Evolutionary conservation across 1,140 invertebrate genomes (phyloP).

Genomic region (Drosophila bifasciata): DNA sequence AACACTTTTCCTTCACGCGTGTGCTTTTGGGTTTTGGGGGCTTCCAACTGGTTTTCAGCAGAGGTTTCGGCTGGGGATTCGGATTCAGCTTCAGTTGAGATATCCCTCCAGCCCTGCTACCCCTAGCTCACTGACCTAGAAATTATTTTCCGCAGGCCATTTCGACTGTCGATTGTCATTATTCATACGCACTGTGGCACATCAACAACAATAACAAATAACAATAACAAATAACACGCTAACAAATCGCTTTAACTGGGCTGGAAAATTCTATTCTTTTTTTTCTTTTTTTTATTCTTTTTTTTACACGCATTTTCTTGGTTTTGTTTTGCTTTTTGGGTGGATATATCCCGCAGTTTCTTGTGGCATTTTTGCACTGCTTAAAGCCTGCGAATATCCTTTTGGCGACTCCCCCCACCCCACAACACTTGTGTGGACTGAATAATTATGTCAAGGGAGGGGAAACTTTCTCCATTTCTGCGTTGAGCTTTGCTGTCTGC

Average conservation of each 20-base stretch:
- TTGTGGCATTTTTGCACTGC: constrained; percentile 52
- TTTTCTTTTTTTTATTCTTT: constrained; percentile 40
- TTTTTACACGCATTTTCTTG: constrained; percentile 6
- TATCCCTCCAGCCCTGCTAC: constrained; percentile 8
- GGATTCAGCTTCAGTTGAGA: constrained; percentile 19
- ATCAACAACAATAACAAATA: constrained; percentile 40
- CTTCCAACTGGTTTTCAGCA: too few species aligned
- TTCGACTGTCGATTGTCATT: constrained; percentile 70
- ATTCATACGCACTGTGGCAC: constrained; percentile 72
- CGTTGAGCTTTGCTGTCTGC: constrained; percentile 4
- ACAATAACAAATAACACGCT: constrained; percentile 15
- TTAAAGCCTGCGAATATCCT: constrained; percentile 10
- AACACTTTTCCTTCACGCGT: constrained; percentile 51
- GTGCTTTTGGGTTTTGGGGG: too few species aligned
- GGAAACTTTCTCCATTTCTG: not conserved
- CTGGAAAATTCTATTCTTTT: constrained; percentile 46
- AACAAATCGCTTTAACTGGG: constrained; percentile 66
- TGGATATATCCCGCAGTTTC: constrained; percentile 17
- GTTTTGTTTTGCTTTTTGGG: too few species aligned
- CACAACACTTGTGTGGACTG: not conserved
- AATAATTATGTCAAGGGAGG: not conserved
- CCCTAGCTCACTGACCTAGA: not conserved
- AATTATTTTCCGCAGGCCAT: constrained; percentile 48
- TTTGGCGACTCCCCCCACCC: not conserved
- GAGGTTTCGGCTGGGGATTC: constrained; percentile 4